Conservation (phyloP, 2,797 vertebrate species). For the Myotis myotis region DNA sequence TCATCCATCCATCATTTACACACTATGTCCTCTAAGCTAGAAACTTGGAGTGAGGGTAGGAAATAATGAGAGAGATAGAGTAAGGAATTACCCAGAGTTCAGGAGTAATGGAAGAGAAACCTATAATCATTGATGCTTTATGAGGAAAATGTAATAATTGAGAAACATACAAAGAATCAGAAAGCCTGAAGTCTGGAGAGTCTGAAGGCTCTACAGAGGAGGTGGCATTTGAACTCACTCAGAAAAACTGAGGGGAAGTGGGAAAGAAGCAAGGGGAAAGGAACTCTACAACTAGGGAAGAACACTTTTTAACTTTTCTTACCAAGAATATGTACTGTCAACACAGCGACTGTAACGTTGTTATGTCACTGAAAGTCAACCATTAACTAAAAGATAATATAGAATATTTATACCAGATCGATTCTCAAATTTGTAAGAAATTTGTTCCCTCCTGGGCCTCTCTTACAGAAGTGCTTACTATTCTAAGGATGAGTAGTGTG, state of each 20-base stretch:
- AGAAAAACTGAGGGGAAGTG: neutral
- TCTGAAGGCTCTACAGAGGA: neutral
- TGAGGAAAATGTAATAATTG: neutral
- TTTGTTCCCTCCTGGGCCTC: neutral
- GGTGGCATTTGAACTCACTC: neutral
- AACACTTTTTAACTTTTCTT: neutral
- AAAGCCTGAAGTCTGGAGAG: neutral
- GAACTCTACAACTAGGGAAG: neutral
- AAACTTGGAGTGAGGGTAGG: neutral
- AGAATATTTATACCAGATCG: neutral
- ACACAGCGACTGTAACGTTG: neutral
- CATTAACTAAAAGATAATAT: neutral
- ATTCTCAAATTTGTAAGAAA: neutral
- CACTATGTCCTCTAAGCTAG: neutral
- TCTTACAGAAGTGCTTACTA: neutral
- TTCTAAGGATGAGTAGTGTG: neutral
- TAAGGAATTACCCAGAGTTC: neutral
- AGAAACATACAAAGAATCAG: neutral
- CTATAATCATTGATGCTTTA: neutral
- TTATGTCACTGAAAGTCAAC: neutral
- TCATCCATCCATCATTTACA: neutral
- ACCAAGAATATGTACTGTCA: neutral
- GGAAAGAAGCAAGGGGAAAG: neutral
- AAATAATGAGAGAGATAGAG: neutral
- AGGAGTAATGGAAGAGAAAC: neutral